Base-by-base conservation (phyloP, 2,113 vertebrate genomes). In the Condylura cristata region DNA sequence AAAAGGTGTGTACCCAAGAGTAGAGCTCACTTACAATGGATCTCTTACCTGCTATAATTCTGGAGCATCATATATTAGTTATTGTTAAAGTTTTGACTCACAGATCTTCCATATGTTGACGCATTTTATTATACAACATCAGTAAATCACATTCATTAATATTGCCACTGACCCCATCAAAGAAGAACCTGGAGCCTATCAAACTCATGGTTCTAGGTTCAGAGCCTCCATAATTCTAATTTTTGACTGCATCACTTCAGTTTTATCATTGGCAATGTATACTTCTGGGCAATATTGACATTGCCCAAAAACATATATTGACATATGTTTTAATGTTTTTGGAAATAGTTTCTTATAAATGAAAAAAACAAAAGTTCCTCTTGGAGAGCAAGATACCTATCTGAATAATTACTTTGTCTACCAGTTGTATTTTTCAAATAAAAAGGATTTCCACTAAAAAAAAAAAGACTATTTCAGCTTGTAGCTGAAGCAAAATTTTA, bases 101-200 rank as follows among this genome's bases (percentile, higher is more conserved):
- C 1, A 76, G n/a, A 39, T 65, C 24, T 96, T 89, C 48, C 61
- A 95, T 72, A 78, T 74, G 53, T 89, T 91, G n/a, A 83, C 46
- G 70, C 11, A 70, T 56, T 81, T 32, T 8, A 74, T 76, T 63
- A 66, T 74, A 32, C 1, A 65, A 51, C 70, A 58, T 88, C 37
- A 78, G 17, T n/a, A 91, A 41, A 28, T 56, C 41, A 61, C 22
- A 61, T 82, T 60, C 46, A 71, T 61, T 76, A 81, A 53, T 53
- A 81, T 60, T 71, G 30, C 34, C 65, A 78, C 68, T 82, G 48
- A 80, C 63, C 39, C 91, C 48, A 68, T 75, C 75, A 86, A 76
- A 71, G 82, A 85, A n/a, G 6, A 56, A 32, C 51, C 86, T 12
- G 8, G 53, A 89, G 60, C 24, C 9, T 80, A 6, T 46, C 18